Evolutionary conservation across 2,797 vertebrate genomes (phyloP).

Genomic region (Protosalanx chinensis): DNA sequence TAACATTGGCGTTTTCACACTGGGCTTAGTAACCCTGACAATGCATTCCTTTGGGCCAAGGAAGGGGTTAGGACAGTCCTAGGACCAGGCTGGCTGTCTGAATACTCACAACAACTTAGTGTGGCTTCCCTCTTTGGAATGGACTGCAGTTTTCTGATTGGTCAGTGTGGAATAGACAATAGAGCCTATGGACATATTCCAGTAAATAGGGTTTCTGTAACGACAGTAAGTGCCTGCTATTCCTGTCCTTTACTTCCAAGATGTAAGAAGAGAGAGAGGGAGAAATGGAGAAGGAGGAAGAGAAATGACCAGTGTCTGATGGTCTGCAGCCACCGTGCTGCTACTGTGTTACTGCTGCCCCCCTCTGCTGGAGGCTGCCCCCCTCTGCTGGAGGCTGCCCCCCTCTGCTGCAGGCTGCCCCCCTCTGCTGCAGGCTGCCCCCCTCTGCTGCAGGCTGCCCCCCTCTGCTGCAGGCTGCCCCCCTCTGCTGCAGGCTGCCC

Average conservation of each 20-base stretch:
- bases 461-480: no score
- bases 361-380: background rate
- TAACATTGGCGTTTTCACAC: constrained; percentile 15
- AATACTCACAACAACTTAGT: background rate
- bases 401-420: constrained; percentile 4
- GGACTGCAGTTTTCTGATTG: background rate
- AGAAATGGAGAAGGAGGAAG: background rate
- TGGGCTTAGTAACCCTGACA: constrained; percentile 22
- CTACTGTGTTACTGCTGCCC: background rate
- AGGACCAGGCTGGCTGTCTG: background rate
- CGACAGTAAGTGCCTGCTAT: background rate
- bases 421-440: background rate
- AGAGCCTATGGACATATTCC: background rate
- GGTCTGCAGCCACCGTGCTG: background rate
- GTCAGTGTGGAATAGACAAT: background rate
- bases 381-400: background rate
- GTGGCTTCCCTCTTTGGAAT: background rate
- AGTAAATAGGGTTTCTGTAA: background rate
- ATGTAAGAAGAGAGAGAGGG: background rate
- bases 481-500: no score
- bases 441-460: no score
- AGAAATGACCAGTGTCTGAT: background rate
- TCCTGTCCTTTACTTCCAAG: background rate
- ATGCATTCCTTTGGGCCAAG: constrained; percentile 32
- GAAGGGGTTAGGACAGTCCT: constrained; percentile 14